Evolutionary conservation across 2,113 vertebrate genomes (phyloP), one percentile per base, ranked within the genome.

Genomic region (Rhea americana): DNA sequence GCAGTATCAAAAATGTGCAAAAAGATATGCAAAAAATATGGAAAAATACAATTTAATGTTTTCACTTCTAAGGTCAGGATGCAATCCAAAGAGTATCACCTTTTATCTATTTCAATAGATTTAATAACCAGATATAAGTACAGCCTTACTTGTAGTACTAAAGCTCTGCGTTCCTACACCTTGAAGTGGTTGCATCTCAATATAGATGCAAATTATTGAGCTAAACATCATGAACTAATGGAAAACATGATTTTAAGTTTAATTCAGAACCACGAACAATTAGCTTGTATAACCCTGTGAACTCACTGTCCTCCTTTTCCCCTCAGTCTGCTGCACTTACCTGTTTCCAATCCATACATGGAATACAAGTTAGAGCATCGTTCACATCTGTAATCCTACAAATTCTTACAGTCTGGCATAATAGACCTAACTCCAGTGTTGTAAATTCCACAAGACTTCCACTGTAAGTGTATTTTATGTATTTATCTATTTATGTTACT

Each of bases 271-370:
- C 20, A 73, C 35, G 43, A 43, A 83, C 43, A 68, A 35, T 43
- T 47, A 77, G 18, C 11, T 48, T 32, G 43, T 67, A 39, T 5
- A 53, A 32, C 48, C 39, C 35, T 50, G 7, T 48, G 47, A 91
- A 66, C 16, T 58, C 22, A 9, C 43, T 25, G 32, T 48, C 6
- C 9, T 84, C n/a, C 14, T 63, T 82, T 59, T 41, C 32, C 12
- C 50, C 51, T 32, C 37, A 15, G 80, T 72, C 53, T 50, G 20
- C 63, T 62, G 81, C 73, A 94, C 93, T 95, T 94, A 96, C 88
- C 90, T 89, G 68, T 47, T 93, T 84, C 37, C 75, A 72, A 68
- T 35, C 81, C 62, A 84, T 32, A 63, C 41, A 56, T 0, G 5
- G 51, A 88, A 51, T 17, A 53, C 25, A 77, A 84, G 53, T 56